Conservation (phyloP, 2,797 vertebrate genomes). For the Valencia hispanica region DNA sequence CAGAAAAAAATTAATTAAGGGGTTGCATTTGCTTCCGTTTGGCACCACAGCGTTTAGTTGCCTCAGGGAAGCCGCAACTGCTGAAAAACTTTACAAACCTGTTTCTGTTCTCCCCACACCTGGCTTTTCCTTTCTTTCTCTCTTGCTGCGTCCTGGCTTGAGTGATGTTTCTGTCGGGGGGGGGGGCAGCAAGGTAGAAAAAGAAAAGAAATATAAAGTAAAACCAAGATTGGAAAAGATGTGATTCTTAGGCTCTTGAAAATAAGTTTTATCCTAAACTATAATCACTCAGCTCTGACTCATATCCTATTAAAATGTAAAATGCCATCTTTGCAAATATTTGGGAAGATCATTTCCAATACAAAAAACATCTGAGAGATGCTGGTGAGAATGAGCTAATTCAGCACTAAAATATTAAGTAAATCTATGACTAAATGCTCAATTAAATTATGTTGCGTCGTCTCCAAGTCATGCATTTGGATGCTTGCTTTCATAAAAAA, state of each 20-base stretch:
- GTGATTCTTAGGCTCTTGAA: not conserved
- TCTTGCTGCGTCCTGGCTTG: conserved; percentile 87
- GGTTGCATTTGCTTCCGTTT: not conserved
- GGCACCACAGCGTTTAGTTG: not conserved
- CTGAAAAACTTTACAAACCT: conserved; percentile 77
- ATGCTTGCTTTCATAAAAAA: too few species aligned
- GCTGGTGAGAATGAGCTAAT: not conserved
- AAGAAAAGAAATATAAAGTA: conserved; percentile 39
- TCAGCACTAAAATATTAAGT: too few species aligned
- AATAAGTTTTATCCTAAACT: not conserved
- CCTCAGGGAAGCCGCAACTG: not conserved
- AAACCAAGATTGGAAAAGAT: not conserved
- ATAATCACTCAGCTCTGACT: not conserved
- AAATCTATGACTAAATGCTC: too few species aligned
- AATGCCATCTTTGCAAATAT: not conserved
- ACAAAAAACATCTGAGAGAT: not conserved
- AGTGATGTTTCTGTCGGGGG: conserved; percentile 80
- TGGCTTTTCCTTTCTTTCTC: conserved; percentile 90
- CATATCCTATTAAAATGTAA: not conserved
- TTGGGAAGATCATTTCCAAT: not conserved
- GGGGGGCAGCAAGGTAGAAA: conserved; percentile 61
- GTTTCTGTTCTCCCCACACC: conserved; percentile 80
- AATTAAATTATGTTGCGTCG: too few species aligned
- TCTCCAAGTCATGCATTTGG: too few species aligned
- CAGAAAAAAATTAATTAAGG: not conserved